Evolutionary conservation across 2,888 invertebrate species (phyloP), one percentile per base, ranked within the genome.

Genomic region (Sicus ferrugineus): DNA sequence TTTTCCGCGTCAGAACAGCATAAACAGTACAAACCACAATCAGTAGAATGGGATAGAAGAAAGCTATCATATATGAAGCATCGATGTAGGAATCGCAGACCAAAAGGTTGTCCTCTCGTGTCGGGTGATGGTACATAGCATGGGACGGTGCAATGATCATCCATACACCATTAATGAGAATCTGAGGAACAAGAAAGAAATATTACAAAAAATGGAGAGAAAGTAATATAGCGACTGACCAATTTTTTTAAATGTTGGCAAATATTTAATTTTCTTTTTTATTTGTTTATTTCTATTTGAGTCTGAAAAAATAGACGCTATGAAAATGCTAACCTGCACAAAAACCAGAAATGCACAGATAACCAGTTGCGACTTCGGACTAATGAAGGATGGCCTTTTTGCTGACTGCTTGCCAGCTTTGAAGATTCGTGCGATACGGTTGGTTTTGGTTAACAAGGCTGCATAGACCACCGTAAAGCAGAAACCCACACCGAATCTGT

Each of bases 401-500:
- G 98, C 97, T 26, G 96, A 94, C 79, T 94, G 93, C 83, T 96
- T 97, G 80, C 96, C 94, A n/a, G 97, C 97, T 83, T 97, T 96
- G 86, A 98, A 94, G 82, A 98, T 98, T 61, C 98, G 88, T 0
- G 97, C 93, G 74, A 99, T 99, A 66, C 98, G 88, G 87, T 98
- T 98, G 14, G 98, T 98, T 88, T 98, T 98, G 62, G 98, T 98
- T 67, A 98, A 89, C 31, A 99, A 88, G 0, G 98, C 96, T 0
- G 97, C 97, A 87, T 98, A 98, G 50, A 99, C 96, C 59, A 98
- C 93, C 0, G 97, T 95, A 87, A 99, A 98, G 81, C 97, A 96
- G 84, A 98, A 93, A 3, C 96, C 97, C 0, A 96, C 93, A n/a
- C 92, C 90, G 77, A 94, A 94, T 81, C 94, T 94, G 26, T 9